These are phyloP conservation scores for Microtus oregoni DNA, from an alignment of 2,113 vertebrate species.

Conservation along the genomic window DNA sequence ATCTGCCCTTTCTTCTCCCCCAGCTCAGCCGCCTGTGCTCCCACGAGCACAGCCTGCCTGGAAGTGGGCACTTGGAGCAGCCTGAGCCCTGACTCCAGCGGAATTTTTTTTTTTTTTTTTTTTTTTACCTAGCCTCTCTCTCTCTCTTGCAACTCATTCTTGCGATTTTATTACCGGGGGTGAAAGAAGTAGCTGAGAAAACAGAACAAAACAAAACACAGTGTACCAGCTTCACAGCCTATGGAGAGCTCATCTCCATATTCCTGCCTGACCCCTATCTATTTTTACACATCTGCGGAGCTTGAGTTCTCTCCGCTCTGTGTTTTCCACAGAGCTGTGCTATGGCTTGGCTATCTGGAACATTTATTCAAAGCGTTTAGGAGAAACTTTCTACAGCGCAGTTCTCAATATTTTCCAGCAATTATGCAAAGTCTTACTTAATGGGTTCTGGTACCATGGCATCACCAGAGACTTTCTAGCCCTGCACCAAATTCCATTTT, in stretches of 20 bases:
- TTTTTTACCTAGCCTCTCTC: background rate
- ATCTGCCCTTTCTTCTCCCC: background rate
- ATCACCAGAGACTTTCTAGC: background rate
- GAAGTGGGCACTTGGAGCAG: background rate
- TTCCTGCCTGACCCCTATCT: constrained; percentile 44
- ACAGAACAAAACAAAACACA: constrained; percentile 42
- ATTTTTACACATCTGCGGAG: constrained; percentile 1
- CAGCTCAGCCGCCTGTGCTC: too few species aligned
- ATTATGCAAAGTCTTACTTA: background rate
- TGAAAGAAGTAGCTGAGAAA: background rate
- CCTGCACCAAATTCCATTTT: background rate
- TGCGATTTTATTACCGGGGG: background rate
- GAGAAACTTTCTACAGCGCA: background rate
- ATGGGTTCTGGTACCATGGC: background rate
- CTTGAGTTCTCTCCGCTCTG: background rate
- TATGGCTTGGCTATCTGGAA: background rate
- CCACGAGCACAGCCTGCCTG: background rate
- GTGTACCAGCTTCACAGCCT: constrained; percentile 14
- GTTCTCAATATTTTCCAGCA: background rate
- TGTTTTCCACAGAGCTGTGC: background rate
- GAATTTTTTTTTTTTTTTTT: too few species aligned
- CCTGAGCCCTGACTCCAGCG: background rate
- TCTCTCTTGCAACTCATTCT: background rate
- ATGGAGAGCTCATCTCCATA: background rate
- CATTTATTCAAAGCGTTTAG: background rate